A percentile compares a stretch with the other conserved stretches of the same genome.
These are phyloP conservation scores for Drosophila cognata DNA, from an alignment of 2,888 invertebrate species.

Conservation along the genomic window DNA sequence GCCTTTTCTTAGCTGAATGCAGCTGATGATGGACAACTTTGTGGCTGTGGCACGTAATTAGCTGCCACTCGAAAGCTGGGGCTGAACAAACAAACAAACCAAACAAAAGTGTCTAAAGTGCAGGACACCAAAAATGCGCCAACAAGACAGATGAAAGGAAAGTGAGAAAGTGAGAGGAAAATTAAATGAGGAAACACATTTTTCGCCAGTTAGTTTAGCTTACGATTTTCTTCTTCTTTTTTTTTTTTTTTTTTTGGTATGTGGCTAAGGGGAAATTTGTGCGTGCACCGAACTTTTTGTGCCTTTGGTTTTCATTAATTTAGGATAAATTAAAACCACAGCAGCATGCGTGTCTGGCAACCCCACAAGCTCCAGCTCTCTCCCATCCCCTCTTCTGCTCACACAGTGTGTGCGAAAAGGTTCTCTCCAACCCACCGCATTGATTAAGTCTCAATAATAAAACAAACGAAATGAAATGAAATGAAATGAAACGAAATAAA, in stretches of 20 bases:
- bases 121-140: conserved; percentile 50
- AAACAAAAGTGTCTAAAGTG: conserved; percentile 51
- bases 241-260: background rate
- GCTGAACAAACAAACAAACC: conserved; percentile 31
- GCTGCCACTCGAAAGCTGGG: conserved; percentile 55
- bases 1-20: conserved; percentile 19
- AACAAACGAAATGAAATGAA: conserved; percentile 63
- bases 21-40: conserved; percentile 33
- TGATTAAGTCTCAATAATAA: conserved; percentile 71
- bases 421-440: conserved; percentile 36
- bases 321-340: conserved; percentile 84
- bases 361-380: background rate
- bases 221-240: background rate
- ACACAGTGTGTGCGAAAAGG: conserved; percentile 39
- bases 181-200: conserved; percentile 8
- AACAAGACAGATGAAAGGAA: conserved; percentile 17
- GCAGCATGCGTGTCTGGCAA: conserved; percentile 51
- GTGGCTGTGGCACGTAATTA: conserved; percentile 55
- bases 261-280: conserved; percentile 15
- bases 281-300: conserved; percentile 53
- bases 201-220: conserved; percentile 5
- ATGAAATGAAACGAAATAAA: conserved; percentile 45
- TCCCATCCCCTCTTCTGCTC: background rate
- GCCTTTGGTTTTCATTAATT: conserved; percentile 82
- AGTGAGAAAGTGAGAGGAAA: background rate